phyloP scores from a whole-genome alignment of 1,140 invertebrate species.

The Penaeus vannamei region DNA sequence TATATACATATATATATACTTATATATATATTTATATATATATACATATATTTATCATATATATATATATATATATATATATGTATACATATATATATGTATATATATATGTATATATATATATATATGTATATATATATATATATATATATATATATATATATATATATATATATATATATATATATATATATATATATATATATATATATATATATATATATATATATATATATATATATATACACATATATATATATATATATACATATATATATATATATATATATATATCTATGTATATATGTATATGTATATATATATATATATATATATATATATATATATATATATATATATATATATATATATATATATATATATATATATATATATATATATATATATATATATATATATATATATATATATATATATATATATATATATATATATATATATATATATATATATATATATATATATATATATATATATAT shows the following conservation, averaged over 20 bases:
- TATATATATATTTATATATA: too few species aligned
- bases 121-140: too few species aligned
- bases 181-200: neutral
- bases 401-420: slow-evolving; percentile 14
- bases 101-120: too few species aligned
- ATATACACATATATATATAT: neutral
- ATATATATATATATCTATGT: slow-evolving; percentile 3
- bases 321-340: slow-evolving; percentile 28
- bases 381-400: slow-evolving; percentile 28
- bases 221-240: neutral
- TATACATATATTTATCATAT: too few species aligned
- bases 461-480: neutral
- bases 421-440: slow-evolving; percentile 14
- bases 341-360: slow-evolving; percentile 24
- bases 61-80: too few species aligned
- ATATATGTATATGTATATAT: neutral
- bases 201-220: neutral
- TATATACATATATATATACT: too few species aligned
- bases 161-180: slow-evolving; percentile 22
- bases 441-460: slow-evolving; percentile 16
- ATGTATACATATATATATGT: too few species aligned
- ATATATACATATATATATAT: slow-evolving; percentile 16
- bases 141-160: slow-evolving; percentile 14
- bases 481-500: slow-evolving; percentile 28
- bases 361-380: slow-evolving; percentile 25